Evolutionary conservation across 2,113 vertebrate species (phyloP).

Genomic region (Eublepharis macularius): DNA sequence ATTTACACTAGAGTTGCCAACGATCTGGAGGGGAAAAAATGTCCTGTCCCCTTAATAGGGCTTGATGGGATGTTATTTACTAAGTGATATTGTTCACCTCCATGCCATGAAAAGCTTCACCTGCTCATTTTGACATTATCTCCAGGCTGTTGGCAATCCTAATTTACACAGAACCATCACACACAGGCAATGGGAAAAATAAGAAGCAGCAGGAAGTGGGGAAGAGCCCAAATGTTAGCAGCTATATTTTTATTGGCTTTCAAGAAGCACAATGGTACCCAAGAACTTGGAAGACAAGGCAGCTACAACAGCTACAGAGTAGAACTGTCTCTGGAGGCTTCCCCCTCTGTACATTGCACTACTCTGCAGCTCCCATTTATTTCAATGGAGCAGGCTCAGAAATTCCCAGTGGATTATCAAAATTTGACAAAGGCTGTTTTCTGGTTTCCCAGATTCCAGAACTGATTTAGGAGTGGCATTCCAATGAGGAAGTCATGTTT

Average conservation of each 20-base stretch:
- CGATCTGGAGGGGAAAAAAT: no score
- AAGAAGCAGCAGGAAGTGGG: neutral
- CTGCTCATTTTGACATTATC: no score
- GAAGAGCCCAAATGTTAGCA: neutral
- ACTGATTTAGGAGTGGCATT: neutral
- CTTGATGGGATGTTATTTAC: no score
- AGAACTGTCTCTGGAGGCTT: neutral
- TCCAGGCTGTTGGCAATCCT: neutral
- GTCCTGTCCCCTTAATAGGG: no score
- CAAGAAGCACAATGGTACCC: neutral
- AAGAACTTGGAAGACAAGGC: neutral
- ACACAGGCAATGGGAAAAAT: neutral
- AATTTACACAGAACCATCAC: neutral
- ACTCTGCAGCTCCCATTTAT: neutral
- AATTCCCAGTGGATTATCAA: neutral
- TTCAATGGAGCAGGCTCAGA: neutral
- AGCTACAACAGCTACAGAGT: neutral
- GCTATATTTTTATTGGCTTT: neutral
- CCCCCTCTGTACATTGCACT: neutral
- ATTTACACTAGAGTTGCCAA: no score
- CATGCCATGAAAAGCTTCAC: no score
- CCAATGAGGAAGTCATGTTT: neutral
- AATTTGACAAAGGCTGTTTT: neutral
- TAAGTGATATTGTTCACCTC: no score
- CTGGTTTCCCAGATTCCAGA: neutral